Conservation (phyloP, 2,888 invertebrate species). For the Drosophila buzzatii region DNA sequence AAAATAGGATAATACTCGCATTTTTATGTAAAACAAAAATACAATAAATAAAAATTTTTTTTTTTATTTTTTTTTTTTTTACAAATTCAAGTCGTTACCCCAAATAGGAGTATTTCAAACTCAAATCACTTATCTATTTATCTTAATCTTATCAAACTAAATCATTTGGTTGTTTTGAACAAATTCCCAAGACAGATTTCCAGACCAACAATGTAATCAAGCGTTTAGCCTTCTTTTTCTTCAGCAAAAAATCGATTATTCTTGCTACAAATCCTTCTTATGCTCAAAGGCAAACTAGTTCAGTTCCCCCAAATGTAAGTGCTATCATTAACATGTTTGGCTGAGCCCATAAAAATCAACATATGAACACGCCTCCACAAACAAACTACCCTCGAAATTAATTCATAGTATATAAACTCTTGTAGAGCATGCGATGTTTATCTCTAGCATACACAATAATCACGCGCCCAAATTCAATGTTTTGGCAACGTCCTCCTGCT, state of each 20-base stretch:
- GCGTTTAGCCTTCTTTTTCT: background rate
- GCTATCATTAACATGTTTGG: slow-evolving; percentile 12
- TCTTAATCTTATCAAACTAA: background rate
- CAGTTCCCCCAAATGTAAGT: background rate
- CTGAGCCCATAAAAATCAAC: slow-evolving; percentile 27
- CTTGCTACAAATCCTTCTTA: background rate
- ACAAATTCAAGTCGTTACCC: background rate
- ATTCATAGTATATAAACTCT: slow-evolving; percentile 2
- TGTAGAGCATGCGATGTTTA: slow-evolving; percentile 34
- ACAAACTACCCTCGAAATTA: slow-evolving; percentile 6
- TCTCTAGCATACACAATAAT: background rate
- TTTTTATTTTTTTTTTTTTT: background rate
- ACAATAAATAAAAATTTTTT: too few species aligned
- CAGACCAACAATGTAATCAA: background rate
- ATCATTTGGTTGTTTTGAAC: background rate
- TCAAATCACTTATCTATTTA: background rate
- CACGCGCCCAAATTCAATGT: background rate
- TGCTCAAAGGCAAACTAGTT: slow-evolving; percentile 5
- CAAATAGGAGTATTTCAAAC: background rate
- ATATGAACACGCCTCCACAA: slow-evolving; percentile 12
- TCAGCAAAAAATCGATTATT: slow-evolving; percentile 17
- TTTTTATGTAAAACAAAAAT: too few species aligned
- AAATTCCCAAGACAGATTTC: background rate
- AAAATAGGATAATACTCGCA: too few species aligned
- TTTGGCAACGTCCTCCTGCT: slow-evolving; percentile 1